Base-by-base conservation (phyloP, 1,140 invertebrate species). In the Lerema accius region DNA sequence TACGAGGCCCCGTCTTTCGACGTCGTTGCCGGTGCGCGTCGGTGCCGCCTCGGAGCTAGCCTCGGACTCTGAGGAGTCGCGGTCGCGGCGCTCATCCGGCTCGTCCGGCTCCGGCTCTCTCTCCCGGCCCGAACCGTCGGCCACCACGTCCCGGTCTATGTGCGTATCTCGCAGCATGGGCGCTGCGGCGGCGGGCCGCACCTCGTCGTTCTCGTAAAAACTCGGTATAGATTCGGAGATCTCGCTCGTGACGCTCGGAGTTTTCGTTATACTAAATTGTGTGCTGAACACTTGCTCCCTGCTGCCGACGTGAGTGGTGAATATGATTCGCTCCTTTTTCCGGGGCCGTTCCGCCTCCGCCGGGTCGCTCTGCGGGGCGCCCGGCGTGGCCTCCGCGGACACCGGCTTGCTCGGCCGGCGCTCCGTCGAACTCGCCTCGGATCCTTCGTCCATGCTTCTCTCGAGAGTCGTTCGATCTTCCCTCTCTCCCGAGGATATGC, bases 21-120 rank as follows among this genome's bases (percentile, higher is more conserved):
- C 84, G 81, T 61, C 73, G 91, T 93, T 73, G 91, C 93, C 79
- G 23, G 58, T 62, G 39, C 71, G 74, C 9, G 75, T 50, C 3
- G 69, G 48, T 14, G 68, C 75, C 13, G 93, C 91, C 69, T 95
- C 95, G 0, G 94, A 94, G 71, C 95, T 95, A 6, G 92, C 87
- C 77, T 96, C 96, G 0, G 95, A 96, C 68, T 95, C 95, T 0
- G 95, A 96, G n/a, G 95, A 96, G 65, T 94, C 94, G 4, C 70
- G 63, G 3, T 5, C 70, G 63, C 4, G 69, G 68, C 2, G 45
- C 1, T 76, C 74, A 4, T 89, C 73, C n/a, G 91, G 72, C 58
- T 92, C 92, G 43, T 92, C 92, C 16, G 26, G 43, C 14, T 13
- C 60, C 11, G 50, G 55, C 43, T 35, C 39, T 50, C 32, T 11